Conservation (phyloP, 92 coral and sea anemone genomes). For the Phenganax marumi region DNA sequence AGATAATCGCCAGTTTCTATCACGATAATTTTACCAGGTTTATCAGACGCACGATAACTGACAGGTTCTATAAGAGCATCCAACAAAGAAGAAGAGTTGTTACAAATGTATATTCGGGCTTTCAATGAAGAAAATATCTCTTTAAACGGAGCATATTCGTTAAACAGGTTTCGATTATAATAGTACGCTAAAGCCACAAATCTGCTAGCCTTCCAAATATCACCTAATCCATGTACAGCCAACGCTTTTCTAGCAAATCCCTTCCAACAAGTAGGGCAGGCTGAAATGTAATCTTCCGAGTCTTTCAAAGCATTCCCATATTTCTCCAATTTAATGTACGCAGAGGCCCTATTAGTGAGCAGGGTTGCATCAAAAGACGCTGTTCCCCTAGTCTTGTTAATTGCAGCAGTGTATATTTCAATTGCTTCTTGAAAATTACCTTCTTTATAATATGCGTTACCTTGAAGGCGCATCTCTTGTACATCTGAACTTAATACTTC, state of each 20-base stretch:
- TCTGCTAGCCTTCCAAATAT: constrained; percentile 1
- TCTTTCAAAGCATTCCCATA: constrained; percentile 30
- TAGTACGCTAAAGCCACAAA: constrained; percentile 39
- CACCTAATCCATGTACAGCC: constrained; percentile 28
- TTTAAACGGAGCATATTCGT: constrained; percentile 10
- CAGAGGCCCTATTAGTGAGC: constrained; percentile 35
- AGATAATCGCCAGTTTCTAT: neutral
- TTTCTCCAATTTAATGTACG: constrained; percentile 24
- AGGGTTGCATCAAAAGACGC: constrained; percentile 7
- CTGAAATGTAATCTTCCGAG: constrained; percentile 22
- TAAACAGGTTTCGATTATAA: constrained; percentile 7
- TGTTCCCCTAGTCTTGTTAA: neutral
- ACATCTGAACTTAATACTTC: neutral
- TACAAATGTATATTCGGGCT: neutral
- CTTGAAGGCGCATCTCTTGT: neutral
- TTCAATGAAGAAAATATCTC: neutral
- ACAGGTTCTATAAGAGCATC: neutral
- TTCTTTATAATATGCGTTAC: constrained; percentile 8
- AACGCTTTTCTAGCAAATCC: constrained; percentile 46
- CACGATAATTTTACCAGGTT: neutral
- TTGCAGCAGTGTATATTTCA: constrained; percentile 27
- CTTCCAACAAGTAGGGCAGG: constrained; percentile 36
- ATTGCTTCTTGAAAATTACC: constrained; percentile 24
- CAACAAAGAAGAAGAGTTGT: neutral
- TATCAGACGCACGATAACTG: neutral